Evolutionary conservation across 1,140 invertebrate species (phyloP), one percentile per base, ranked within the genome.

Genomic region (Drosophila gunungcola): DNA sequence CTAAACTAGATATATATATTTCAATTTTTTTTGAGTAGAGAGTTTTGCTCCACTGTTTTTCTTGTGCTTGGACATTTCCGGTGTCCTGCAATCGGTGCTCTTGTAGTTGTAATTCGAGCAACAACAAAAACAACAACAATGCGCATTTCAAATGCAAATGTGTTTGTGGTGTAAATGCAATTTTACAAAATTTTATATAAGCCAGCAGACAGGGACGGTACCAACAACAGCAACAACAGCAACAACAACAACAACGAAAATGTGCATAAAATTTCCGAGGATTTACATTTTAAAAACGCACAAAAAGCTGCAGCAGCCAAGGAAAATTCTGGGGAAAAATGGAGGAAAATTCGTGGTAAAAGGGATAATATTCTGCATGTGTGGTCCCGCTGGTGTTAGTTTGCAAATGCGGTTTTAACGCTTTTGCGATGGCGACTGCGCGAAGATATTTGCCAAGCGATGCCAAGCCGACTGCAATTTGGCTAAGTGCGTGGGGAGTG

Each of bases 131-230:
- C 49, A 61, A 29, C 38, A 48, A 9, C 56, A 45, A 16, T 29
- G 36, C 61, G 56, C 83, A 88, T 88, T 88, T 89, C 76, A 89
- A 86, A 89, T 89, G 84, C 84, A 89, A 89, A 89, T 90, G 84
- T 84, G 85, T 90, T 89, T 90, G 84, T 84, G 85, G 84, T 89
- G 84, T 89, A 89, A 88, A 89, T 89, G 84, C 85, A 89, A 88
- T 89, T 89, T 88, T 84, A 84, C 84, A 90, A 90, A 88, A 89
- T 89, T 84, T 84, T 84, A 84, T 89, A 84, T 89, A 90, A 89
- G 73, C 60, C 67, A 80, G 70, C 64, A 75, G 39, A 68, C 54
- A 34, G 64, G 42, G 42, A 38, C 29, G 7, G 29, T 1, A 21
- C 16, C 45, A 43, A 9, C 46, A 53, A 32, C 21, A 49, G 11